A percentile compares a stretch with the other conserved stretches of the same genome.
These are phyloP conservation scores for Rhinichthys osculus DNA, from an alignment of 2,797 vertebrate species.

Conservation along the genomic window DNA sequence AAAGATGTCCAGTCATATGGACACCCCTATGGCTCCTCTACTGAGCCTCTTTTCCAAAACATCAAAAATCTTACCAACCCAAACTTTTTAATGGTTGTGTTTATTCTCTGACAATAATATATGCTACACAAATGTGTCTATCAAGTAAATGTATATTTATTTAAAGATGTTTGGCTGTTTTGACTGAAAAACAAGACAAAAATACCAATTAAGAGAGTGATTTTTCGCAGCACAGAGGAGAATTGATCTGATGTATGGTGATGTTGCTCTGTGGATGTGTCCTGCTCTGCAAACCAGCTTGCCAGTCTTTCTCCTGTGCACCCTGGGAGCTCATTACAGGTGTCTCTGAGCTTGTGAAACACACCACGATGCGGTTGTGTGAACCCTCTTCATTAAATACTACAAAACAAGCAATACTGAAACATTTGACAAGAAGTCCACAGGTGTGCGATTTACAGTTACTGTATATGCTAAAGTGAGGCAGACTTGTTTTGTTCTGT, in stretches of 20 bases:
- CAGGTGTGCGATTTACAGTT: neutral
- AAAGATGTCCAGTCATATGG: too few relatives aligned
- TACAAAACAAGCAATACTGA: slow-evolving; percentile 18
- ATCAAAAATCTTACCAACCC: neutral
- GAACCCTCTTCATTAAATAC: slow-evolving; percentile 50
- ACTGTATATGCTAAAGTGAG: neutral
- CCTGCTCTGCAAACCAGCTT: slow-evolving; percentile 26
- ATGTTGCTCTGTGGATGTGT: neutral
- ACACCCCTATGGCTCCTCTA: neutral
- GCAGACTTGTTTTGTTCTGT: neutral
- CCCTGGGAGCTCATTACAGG: slow-evolving; percentile 54
- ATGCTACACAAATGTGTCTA: neutral
- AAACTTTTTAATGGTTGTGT: neutral
- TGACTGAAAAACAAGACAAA: neutral
- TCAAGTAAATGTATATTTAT: neutral
- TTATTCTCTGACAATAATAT: neutral
- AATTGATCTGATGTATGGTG: slow-evolving; percentile 28
- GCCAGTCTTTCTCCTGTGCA: slow-evolving; percentile 16
- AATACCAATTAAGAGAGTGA: neutral
- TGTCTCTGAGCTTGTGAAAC: slow-evolving; percentile 36
- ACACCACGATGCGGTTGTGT: slow-evolving; percentile 25
- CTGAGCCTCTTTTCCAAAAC: neutral
- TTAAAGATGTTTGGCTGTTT: neutral
- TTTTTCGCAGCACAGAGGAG: neutral
- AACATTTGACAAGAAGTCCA: slow-evolving; percentile 12